A percentile compares a stretch with the other conserved stretches of the same genome.
Evolutionary conservation across 2,113 vertebrate species (phyloP).

Genomic region (Acrocephalus arundinaceus): DNA sequence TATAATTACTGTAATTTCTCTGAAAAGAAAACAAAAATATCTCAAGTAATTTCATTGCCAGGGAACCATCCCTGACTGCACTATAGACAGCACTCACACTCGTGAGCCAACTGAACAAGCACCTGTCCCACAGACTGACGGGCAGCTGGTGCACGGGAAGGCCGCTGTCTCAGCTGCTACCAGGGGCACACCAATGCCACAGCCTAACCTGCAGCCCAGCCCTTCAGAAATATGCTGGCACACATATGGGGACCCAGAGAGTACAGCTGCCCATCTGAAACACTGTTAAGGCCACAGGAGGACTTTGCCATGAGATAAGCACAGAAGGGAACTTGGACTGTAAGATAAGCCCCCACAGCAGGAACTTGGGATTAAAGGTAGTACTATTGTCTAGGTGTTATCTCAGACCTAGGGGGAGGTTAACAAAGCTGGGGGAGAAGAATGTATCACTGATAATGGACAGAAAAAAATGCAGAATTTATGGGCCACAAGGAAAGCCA

Average conservation of each 20-base stretch:
- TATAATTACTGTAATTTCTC: background rate
- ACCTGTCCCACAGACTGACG: accelerated
- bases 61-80: background rate
- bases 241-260: background rate
- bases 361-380: background rate
- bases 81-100: background rate
- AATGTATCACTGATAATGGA: background rate
- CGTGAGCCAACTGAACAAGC: background rate
- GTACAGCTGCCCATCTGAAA: background rate
- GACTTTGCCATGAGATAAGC: constrained; percentile 8
- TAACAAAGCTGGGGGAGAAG: background rate
- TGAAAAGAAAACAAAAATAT: background rate
- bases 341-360: background rate
- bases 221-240: background rate
- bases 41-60: background rate
- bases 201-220: background rate
- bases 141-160: background rate
- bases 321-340: background rate
- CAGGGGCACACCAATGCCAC: background rate
- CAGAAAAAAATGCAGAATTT: background rate
- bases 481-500: background rate
- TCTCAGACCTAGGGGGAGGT: background rate
- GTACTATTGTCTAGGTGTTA: background rate
- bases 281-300: background rate
- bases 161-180: background rate